These are phyloP conservation scores for Salarias fasciatus DNA, from an alignment of 2,797 vertebrate genomes.

Conservation along the genomic window DNA sequence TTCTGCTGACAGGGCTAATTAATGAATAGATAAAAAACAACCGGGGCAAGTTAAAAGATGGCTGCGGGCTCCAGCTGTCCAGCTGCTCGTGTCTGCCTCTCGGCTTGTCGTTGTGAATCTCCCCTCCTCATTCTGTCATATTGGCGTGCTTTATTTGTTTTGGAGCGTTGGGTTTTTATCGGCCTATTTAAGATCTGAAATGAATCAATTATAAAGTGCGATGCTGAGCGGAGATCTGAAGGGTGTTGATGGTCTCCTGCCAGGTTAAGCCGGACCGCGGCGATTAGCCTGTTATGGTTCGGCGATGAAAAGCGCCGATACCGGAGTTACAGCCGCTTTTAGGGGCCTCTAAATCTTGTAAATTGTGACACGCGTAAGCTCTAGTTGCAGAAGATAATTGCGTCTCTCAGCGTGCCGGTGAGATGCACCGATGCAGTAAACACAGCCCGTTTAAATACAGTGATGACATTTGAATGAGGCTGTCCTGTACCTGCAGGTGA, in stretches of 20 bases:
- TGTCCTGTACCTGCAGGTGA: conserved; percentile 55
- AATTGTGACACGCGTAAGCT: conserved; percentile 27
- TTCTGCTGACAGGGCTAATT: conserved; percentile 66
- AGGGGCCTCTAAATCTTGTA: conserved; percentile 9
- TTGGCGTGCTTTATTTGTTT: conserved; percentile 19
- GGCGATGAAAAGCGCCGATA: conserved; percentile 9
- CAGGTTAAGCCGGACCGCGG: conserved; percentile 14
- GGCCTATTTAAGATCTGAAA: conserved; percentile 9
- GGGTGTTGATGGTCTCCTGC: conserved; percentile 24
- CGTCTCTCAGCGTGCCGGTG: conserved; percentile 12
- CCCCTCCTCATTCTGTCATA: conserved; percentile 24
- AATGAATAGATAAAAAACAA: conserved; percentile 58
- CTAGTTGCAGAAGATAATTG: conserved; percentile 30
- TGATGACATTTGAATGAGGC: conserved; percentile 48
- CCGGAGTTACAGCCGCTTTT: conserved; percentile 15
- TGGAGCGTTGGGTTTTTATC: conserved; percentile 7
- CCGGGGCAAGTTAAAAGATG: conserved; percentile 55
- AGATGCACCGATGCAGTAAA: conserved; percentile 31
- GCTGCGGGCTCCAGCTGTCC: conserved; percentile 64
- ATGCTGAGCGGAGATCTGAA: conserved; percentile 20
- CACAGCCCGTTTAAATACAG: conserved; percentile 39
- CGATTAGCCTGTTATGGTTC: conserved; percentile 19
- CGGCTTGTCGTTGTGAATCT: conserved; percentile 35
- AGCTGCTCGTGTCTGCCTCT: conserved; percentile 63
- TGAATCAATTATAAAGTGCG: conserved; percentile 7